Base-by-base conservation (phyloP, 2,797 vertebrate species). In the Gephyroberyx darwinii region DNA sequence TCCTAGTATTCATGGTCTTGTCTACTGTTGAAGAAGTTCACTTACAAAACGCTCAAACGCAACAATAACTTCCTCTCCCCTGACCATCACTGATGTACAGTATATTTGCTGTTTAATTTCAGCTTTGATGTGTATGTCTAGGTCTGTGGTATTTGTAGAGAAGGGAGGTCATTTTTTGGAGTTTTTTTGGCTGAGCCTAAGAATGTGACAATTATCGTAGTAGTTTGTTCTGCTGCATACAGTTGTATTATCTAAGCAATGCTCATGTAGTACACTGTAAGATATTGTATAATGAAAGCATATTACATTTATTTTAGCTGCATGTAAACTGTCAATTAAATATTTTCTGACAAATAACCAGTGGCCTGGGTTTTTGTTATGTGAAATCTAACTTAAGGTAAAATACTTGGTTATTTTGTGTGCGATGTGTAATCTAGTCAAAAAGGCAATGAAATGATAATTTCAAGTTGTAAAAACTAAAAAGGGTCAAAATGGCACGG, bases 281-380 rank as follows among this genome's bases (percentile, higher is more conserved):
- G 39, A 86, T 90, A 90, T 89, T 92, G 89, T 91, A 90, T 76
- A 89, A 90, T 89, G 30, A 78, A 82, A 81, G 74, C 70, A 50
- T 82, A 80, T 87, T 59, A 86, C 71, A 85, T 89, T 82, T 91
- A 88, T 89, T 89, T 86, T 83, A 86, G 71, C 65, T 68, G 26
- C 78, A 71, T 80, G 78, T 72, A 53, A 81, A 84, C 68, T 54
- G 66, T 17, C 75, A 33, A 91, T 88, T 85, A 92, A 91, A 91
- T 91, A 90, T 89, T 90, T 91, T 91, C 70, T 67, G 74, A 89
- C 67, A 78, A 62, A 70, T 14, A 47, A 54, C 7, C 7, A 45
- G 30, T 0, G 0, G 1, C 3, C 12, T 51, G 2, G 6, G n/a
- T 22, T 31, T 17, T 55, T 51, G 33, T 13, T 33, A 1, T 45